Conservation (phyloP, 2,113 vertebrate species). For the Labeo catla region DNA sequence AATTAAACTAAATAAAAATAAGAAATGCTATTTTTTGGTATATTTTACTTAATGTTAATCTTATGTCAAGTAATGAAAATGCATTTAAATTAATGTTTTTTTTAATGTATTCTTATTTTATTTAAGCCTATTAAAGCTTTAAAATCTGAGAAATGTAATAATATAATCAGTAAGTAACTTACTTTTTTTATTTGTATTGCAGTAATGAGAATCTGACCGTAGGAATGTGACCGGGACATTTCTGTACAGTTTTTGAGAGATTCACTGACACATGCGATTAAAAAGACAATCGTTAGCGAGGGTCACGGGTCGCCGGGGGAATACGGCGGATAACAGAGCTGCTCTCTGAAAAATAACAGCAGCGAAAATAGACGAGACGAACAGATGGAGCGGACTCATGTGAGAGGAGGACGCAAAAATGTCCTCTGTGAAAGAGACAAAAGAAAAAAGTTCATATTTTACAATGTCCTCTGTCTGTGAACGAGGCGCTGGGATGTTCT, state of each 20-base stretch:
- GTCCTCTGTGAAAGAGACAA: background rate
- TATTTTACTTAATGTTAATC: no score
- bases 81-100: no score
- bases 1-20: no score
- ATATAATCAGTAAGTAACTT: background rate
- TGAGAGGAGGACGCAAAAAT: background rate
- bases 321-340: background rate
- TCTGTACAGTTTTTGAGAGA: background rate
- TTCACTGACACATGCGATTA: background rate
- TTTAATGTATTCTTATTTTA: no score
- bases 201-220: background rate
- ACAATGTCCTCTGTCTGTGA: background rate
- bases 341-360: background rate
- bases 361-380: background rate
- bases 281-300: background rate
- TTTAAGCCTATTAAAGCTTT: background rate
- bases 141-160: background rate
- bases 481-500: background rate
- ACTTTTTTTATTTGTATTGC: background rate
- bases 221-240: background rate
- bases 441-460: background rate
- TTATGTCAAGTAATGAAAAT: no score
- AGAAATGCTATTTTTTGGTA: no score
- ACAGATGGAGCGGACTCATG: background rate
- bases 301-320: background rate